phyloP scores from a whole-genome alignment of 2,888 invertebrate species.

The Trachelus troglodyta region DNA sequence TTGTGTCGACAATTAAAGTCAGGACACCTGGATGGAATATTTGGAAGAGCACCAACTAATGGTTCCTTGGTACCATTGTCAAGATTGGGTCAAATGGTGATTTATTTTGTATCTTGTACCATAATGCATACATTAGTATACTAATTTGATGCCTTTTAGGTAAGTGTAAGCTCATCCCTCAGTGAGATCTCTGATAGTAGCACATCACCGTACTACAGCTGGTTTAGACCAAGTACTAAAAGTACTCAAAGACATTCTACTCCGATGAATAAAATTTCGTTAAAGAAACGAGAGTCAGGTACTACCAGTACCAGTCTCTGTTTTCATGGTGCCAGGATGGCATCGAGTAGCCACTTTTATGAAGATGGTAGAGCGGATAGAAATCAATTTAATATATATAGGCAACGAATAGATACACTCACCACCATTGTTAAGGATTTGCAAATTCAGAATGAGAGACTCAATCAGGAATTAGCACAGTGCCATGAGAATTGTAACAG shows the following conservation, averaged over 20 bases:
- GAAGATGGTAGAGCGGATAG: constrained; percentile 16
- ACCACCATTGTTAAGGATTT: constrained; percentile 36
- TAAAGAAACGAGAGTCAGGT: constrained; percentile 20
- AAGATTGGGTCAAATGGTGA: constrained; percentile 41
- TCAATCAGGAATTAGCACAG: constrained; percentile 26
- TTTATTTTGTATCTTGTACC: constrained; percentile 4
- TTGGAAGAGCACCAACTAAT: constrained; percentile 45
- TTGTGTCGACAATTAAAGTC: constrained; percentile 47
- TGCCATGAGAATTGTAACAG: constrained; percentile 17
- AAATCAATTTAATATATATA: constrained; percentile 25
- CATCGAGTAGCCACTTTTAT: neutral
- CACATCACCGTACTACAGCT: constrained; percentile 14
- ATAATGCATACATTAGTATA: neutral
- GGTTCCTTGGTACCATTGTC: constrained; percentile 39
- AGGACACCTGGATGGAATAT: constrained; percentile 42
- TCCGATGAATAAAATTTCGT: constrained; percentile 20
- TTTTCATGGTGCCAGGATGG: constrained; percentile 10
- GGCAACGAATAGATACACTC: constrained; percentile 33
- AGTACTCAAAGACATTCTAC: constrained; percentile 18
- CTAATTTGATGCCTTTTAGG: constrained; percentile 25
- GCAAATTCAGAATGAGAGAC: constrained; percentile 38
- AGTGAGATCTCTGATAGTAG: constrained; percentile 42
- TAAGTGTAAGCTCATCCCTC: constrained; percentile 41
- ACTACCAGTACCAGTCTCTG: constrained; percentile 27
- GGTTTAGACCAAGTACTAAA: constrained; percentile 14